Conservation (phyloP, 2,797 vertebrate species). For the Gambelia wislizenii region DNA sequence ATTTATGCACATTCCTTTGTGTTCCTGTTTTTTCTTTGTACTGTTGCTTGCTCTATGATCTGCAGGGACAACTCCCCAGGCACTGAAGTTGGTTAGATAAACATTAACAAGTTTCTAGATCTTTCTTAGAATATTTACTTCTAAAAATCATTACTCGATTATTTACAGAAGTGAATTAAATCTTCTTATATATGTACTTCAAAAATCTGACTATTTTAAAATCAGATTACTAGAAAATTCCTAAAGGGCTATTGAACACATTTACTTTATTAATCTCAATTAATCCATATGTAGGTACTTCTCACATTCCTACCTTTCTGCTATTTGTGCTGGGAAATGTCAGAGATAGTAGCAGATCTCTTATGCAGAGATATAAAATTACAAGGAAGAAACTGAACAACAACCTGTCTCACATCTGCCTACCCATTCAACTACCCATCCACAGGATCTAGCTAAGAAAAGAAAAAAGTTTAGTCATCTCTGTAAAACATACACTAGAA, state of each 20-base stretch:
- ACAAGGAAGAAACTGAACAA: too few relatives aligned
- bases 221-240: not conserved
- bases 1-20: not conserved
- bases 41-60: constrained; percentile 3
- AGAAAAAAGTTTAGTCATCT: too few relatives aligned
- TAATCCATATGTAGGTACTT: constrained; percentile 18
- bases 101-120: constrained; percentile 21
- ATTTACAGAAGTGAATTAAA: constrained; percentile 20
- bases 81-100: not conserved
- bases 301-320: constrained; percentile 5
- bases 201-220: constrained; percentile 25
- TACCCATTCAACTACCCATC: too few relatives aligned
- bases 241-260: not conserved
- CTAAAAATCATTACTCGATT: not conserved
- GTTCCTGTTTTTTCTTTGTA: not conserved
- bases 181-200: constrained; percentile 5
- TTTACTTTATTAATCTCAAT: constrained; percentile 30
- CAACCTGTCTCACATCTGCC: too few relatives aligned
- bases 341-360: too few relatives aligned
- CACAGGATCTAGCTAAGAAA: too few relatives aligned
- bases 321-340: not conserved
- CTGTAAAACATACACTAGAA: too few relatives aligned
- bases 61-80: constrained; percentile 26
- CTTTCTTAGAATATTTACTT: not conserved
- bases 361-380: too few relatives aligned